phyloP scores from a whole-genome alignment of 2,797 vertebrate species.

The Danio choprae region DNA sequence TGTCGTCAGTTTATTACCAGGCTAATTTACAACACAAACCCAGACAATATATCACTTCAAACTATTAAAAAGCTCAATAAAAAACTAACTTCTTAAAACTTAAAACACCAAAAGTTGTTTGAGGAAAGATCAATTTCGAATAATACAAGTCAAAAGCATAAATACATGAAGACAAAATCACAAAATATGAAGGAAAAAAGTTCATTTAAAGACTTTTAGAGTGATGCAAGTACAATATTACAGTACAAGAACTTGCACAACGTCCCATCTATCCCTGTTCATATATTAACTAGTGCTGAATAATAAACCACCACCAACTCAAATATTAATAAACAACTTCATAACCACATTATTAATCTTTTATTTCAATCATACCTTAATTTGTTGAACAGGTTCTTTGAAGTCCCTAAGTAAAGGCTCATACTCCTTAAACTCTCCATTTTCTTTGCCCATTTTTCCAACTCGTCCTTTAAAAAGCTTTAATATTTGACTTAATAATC shows the following conservation, averaged over 20 bases:
- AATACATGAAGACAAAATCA: no score
- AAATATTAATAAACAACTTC: neutral
- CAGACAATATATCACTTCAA: no score
- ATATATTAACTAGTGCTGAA: neutral
- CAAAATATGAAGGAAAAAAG: neutral
- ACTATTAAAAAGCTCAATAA: no score
- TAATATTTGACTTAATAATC: slow-evolving; percentile 9
- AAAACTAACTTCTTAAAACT: no score
- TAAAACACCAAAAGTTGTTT: no score
- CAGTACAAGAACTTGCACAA: neutral
- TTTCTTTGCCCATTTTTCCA: slow-evolving; percentile 66
- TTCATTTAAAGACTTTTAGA: neutral
- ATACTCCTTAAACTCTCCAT: slow-evolving; percentile 65
- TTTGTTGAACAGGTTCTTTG: slow-evolving; percentile 44
- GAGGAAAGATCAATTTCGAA: no score
- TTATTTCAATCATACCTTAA: slow-evolving; percentile 65
- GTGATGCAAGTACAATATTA: neutral
- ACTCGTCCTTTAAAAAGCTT: neutral
- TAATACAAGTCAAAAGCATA: no score
- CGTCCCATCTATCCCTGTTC: neutral
- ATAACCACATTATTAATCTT: slow-evolving; percentile 3
- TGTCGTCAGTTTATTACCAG: no score
- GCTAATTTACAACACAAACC: no score
- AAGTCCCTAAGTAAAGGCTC: slow-evolving; percentile 71
- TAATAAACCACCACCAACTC: neutral